phyloP scores from a whole-genome alignment of 2,113 vertebrate genomes.

The Petaurus breviceps region DNA sequence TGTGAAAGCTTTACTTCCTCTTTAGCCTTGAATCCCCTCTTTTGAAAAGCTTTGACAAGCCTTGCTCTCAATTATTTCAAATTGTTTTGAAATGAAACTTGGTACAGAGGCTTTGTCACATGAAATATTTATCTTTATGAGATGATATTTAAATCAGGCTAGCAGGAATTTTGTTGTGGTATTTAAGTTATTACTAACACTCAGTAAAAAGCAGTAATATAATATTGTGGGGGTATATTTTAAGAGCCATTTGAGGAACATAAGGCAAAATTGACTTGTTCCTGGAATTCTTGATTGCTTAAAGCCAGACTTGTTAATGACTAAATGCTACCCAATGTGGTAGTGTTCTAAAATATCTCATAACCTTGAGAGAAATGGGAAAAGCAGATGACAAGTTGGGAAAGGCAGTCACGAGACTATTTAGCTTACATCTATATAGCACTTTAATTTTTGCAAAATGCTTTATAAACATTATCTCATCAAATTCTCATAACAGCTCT shows the following conservation, averaged over 20 bases:
- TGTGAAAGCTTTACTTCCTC: not conserved
- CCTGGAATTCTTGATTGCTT: not conserved
- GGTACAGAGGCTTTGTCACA: constrained; percentile 2
- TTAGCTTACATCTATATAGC: not conserved
- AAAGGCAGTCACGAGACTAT: not conserved
- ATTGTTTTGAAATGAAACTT: constrained; percentile 3
- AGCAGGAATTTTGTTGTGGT: not conserved
- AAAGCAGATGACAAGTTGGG: not conserved
- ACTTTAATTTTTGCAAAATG: not conserved
- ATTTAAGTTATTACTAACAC: not conserved
- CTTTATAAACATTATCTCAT: not conserved
- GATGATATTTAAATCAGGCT: not conserved
- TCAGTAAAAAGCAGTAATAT: not conserved
- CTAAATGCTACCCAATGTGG: not conserved
- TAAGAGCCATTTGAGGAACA: not conserved
- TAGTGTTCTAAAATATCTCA: not conserved
- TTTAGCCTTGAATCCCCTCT: not conserved
- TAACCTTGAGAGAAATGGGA: not conserved
- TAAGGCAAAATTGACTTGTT: not conserved
- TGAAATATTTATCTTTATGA: constrained; percentile 9
- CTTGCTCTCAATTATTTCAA: not conserved
- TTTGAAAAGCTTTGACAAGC: not conserved
- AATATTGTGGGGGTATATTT: not conserved
- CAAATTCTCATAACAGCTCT: not conserved
- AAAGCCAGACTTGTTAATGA: not conserved